Conservation (phyloP, 2,113 vertebrate species). For the Dermatemys mawii region DNA sequence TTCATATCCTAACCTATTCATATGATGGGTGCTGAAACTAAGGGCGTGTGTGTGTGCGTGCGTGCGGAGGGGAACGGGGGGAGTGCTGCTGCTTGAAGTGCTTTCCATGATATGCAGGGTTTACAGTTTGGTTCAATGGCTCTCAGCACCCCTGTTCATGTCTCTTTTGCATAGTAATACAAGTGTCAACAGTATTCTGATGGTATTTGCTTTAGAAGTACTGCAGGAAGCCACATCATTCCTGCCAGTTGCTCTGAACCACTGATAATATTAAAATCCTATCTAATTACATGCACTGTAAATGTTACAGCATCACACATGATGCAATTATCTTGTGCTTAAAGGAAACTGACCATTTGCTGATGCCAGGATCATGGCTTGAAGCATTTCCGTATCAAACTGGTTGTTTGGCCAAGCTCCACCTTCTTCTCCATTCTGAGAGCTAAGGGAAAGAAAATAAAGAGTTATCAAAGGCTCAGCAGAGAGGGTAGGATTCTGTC, state of each 20-base stretch:
- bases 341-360: conserved; percentile 87
- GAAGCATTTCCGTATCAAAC: conserved; percentile 96
- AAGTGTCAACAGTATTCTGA: background rate
- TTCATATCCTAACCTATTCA: too few species aligned
- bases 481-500: background rate
- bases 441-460: conserved; percentile 70
- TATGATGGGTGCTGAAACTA: too few species aligned
- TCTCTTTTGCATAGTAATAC: background rate
- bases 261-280: background rate
- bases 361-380: conserved; percentile 95
- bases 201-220: background rate
- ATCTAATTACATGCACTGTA: background rate
- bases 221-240: background rate
- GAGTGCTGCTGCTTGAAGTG: too few species aligned
- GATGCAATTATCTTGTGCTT: fast-evolving
- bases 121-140: too few species aligned
- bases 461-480: background rate
- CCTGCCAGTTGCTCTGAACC: background rate
- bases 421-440: conserved; percentile 90
- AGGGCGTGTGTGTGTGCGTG: too few species aligned
- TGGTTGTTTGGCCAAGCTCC: conserved; percentile 98
- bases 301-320: fast-evolving
- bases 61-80: too few species aligned
- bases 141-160: too few species aligned
- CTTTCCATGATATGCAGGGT: too few species aligned